Evolutionary conservation across 2,113 vertebrate genomes (phyloP).

Genomic region (Pachycephala philippinensis): DNA sequence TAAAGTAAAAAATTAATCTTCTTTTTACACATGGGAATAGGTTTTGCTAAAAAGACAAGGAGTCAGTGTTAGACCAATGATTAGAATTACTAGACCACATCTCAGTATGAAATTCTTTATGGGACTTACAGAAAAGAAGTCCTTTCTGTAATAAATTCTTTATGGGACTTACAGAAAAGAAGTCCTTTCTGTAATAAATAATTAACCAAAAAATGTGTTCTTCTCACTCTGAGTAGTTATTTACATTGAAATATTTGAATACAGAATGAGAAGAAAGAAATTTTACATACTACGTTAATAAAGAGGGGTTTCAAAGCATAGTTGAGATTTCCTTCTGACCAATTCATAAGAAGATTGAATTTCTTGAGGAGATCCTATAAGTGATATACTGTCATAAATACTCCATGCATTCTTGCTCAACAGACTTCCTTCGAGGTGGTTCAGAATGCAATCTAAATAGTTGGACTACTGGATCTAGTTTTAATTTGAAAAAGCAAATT

Average conservation of each 20-base stretch:
- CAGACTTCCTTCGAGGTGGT: neutral
- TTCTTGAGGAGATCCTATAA: neutral
- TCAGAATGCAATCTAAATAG: neutral
- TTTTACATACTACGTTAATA: neutral
- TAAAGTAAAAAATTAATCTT: neutral
- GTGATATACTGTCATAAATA: neutral
- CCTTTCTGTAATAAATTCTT: neutral
- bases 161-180: no score
- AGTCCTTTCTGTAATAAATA: neutral
- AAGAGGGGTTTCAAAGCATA: neutral
- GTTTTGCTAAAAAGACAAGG: neutral
- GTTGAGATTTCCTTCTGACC: neutral
- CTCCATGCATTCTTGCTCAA: neutral
- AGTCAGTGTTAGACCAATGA: neutral
- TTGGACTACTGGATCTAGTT: neutral
- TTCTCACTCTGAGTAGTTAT: neutral
- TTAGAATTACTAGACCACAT: neutral
- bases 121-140: no score
- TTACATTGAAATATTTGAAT: neutral
- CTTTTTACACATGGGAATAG: neutral
- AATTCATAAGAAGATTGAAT: neutral
- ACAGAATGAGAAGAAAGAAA: neutral
- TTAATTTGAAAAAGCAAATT: constrained; percentile 39
- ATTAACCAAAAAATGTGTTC: neutral
- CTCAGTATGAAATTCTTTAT: neutral